phyloP scores from a whole-genome alignment of 1,140 invertebrate species.

The Leguminivora glycinivorella region DNA sequence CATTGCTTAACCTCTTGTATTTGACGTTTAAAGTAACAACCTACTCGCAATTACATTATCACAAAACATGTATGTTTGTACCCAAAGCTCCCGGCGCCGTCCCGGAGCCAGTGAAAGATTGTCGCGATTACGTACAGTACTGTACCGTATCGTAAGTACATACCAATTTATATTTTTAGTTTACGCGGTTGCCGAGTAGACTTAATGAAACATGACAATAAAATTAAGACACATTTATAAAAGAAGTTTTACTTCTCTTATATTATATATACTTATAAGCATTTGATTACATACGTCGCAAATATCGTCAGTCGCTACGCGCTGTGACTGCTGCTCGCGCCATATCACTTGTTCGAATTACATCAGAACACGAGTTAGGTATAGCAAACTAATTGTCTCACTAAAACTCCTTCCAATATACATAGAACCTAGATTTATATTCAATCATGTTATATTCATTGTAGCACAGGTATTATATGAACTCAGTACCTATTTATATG shows the following conservation, averaged over 20 bases:
- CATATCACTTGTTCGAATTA: neutral
- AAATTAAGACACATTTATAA: neutral
- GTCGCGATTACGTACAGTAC: neutral
- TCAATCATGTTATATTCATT: neutral
- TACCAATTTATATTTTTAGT: neutral
- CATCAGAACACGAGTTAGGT: neutral
- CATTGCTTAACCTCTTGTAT: neutral
- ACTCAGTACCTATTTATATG: too few species aligned
- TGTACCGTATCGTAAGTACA: neutral
- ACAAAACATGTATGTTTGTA: neutral
- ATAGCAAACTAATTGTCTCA: neutral
- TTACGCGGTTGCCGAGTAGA: neutral
- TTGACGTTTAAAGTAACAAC: constrained; percentile 2
- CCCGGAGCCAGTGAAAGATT: neutral
- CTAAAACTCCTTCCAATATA: neutral
- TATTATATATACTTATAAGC: too few species aligned
- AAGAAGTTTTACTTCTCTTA: neutral
- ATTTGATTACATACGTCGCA: too few species aligned
- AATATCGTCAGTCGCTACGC: too few species aligned
- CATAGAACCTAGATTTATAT: neutral
- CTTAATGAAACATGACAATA: neutral
- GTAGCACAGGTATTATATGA: neutral
- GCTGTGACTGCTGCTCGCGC: neutral
- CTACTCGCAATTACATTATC: neutral
- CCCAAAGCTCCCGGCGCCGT: neutral